These are phyloP conservation scores for Threskiornis aethiopicus DNA, from an alignment of 2,797 vertebrate genomes.

Conservation along the genomic window DNA sequence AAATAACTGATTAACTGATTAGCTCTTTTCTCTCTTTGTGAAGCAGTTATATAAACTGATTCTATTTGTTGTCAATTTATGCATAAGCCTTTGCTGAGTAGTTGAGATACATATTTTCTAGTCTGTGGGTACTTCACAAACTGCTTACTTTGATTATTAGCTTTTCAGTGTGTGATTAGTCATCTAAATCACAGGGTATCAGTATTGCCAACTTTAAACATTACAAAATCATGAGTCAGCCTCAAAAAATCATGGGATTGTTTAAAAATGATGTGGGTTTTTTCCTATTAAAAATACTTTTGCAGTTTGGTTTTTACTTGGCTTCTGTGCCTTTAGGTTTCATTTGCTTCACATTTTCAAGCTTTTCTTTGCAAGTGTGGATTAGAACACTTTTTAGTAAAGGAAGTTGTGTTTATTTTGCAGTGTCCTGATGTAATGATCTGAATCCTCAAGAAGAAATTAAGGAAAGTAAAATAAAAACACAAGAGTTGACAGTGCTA, in stretches of 20 bases:
- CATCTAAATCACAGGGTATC: constrained; percentile 68
- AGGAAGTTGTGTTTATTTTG: neutral
- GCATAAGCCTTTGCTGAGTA: constrained; percentile 59
- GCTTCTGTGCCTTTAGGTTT: neutral
- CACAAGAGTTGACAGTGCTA: neutral
- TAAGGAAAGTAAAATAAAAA: neutral
- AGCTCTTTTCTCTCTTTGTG: constrained; percentile 49
- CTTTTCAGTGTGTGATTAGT: constrained; percentile 64
- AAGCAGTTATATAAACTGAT: constrained; percentile 51
- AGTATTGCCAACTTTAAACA: constrained; percentile 58
- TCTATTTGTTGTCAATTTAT: constrained; percentile 63
- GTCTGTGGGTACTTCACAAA: constrained; percentile 62
- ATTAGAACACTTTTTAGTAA: neutral
- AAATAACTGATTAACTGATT: constrained; percentile 70
- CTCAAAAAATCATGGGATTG: constrained; percentile 61
- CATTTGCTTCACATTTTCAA: neutral
- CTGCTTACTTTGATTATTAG: constrained; percentile 70
- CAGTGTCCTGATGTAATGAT: neutral
- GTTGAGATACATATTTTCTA: constrained; percentile 54
- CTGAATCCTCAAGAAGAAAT: neutral
- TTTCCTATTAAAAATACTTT: constrained; percentile 35
- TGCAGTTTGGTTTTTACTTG: neutral
- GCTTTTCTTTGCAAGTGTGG: neutral
- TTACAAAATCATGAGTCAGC: constrained; percentile 61
- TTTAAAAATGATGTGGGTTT: neutral